Conservation (phyloP, 2,888 invertebrate genomes). For the Zaprionus lineosus region DNA sequence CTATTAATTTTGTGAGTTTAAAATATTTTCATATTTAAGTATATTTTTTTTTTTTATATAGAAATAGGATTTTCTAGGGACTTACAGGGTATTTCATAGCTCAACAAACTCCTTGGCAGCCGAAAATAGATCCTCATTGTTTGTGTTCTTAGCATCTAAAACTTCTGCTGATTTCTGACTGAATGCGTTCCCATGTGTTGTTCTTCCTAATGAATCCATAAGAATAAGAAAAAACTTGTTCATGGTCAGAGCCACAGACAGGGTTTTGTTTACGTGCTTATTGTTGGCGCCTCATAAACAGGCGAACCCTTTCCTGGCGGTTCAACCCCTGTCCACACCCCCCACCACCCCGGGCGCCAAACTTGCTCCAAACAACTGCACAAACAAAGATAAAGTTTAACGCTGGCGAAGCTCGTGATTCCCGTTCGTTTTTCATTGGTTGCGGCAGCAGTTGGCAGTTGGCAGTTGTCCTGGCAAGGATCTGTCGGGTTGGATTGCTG, state of each 20-base stretch:
- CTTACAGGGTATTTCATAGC: too few species aligned
- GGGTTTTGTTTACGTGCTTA: not conserved
- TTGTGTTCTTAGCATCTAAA: too few species aligned
- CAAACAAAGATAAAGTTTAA: slow-evolving; percentile 57
- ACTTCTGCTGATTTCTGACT: too few species aligned
- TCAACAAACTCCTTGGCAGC: too few species aligned
- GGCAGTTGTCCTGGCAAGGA: not conserved
- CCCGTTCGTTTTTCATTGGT: not conserved
- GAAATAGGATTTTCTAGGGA: not conserved
- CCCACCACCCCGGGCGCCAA: not conserved
- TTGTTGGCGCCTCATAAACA: slow-evolving; percentile 34
- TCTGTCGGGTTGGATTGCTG: slow-evolving; percentile 25
- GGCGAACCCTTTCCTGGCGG: not conserved
- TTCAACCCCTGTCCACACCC: not conserved
- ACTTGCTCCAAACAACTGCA: slow-evolving; percentile 40
- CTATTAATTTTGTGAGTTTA: too few species aligned
- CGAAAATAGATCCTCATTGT: too few species aligned
- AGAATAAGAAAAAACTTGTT: slow-evolving; percentile 33
- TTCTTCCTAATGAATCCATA: slow-evolving; percentile 18
- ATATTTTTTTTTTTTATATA: too few species aligned
- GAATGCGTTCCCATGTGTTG: too few species aligned
- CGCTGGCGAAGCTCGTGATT: slow-evolving; percentile 3
- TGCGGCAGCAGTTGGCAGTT: slow-evolving; percentile 7
- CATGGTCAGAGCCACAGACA: slow-evolving; percentile 11
- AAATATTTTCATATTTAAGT: too few species aligned